phyloP scores from a whole-genome alignment of 2,888 invertebrate species.

The Autographa gamma region DNA sequence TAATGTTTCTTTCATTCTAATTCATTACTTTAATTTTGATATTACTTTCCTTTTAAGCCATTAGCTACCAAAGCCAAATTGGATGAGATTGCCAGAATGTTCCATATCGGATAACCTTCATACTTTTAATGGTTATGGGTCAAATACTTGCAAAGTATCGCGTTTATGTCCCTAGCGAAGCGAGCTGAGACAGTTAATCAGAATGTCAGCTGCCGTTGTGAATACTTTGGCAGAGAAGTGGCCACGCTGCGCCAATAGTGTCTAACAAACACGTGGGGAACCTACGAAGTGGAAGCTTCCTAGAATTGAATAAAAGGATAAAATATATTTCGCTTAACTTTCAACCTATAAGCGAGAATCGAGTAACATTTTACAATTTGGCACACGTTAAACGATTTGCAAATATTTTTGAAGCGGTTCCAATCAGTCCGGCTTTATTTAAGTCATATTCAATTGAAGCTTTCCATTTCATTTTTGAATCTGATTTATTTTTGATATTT shows the following conservation, averaged over 20 bases:
- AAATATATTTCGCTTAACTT: neutral
- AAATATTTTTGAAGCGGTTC: conserved; percentile 6
- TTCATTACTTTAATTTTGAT: neutral
- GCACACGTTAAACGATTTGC: conserved; percentile 7
- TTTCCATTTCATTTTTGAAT: conserved; percentile 3
- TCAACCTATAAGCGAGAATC: neutral
- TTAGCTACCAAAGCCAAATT: no score
- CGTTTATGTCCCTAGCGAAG: conserved; percentile 15
- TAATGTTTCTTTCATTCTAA: neutral
- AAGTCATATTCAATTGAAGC: neutral
- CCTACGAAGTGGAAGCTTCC: conserved; percentile 2
- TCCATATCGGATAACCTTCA: neutral
- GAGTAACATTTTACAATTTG: conserved; percentile 6
- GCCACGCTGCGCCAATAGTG: conserved; percentile 38
- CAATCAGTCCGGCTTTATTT: neutral
- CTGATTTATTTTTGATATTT: neutral
- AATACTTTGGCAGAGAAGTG: conserved; percentile 41
- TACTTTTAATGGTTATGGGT: conserved; percentile 13
- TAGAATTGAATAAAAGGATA: neutral
- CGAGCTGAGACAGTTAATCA: conserved; percentile 35
- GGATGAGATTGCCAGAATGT: neutral
- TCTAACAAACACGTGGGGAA: conserved; percentile 30
- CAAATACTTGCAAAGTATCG: conserved; percentile 3
- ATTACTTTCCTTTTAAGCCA: neutral
- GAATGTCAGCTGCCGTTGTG: conserved; percentile 34